phyloP scores from a whole-genome alignment of 2,888 invertebrate species.

The Coenonympha arcania region DNA sequence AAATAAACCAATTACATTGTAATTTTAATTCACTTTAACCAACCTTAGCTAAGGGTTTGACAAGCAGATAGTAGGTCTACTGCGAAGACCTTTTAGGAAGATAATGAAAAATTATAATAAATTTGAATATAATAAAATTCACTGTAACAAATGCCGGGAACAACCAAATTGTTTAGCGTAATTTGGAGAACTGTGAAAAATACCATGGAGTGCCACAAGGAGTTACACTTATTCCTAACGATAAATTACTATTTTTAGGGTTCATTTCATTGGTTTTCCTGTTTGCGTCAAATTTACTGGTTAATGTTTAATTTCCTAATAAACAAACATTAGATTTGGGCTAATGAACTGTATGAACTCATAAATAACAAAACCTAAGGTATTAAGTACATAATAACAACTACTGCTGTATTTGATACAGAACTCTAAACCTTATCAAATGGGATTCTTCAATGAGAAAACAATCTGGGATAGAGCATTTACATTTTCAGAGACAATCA shows the following conservation, averaged over 20 bases:
- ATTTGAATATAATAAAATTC: not conserved
- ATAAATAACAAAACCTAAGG: no score
- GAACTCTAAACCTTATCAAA: no score
- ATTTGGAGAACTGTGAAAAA: not conserved
- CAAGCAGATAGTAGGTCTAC: no score
- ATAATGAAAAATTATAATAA: no score
- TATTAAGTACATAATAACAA: not conserved
- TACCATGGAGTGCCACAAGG: not conserved
- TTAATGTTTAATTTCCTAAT: not conserved
- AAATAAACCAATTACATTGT: no score
- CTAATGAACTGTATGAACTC: no score
- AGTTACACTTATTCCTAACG: not conserved
- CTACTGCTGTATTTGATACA: no score
- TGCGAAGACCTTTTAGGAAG: not conserved
- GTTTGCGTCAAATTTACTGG: not conserved
- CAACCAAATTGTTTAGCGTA: not conserved
- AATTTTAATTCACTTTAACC: no score
- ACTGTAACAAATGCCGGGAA: not conserved
- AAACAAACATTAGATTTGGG: not conserved
- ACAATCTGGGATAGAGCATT: no score
- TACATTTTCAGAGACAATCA: no score
- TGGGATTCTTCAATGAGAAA: no score
- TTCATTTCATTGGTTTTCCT: not conserved
- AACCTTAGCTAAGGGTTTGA: no score
- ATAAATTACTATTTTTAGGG: not conserved